Base-by-base conservation (phyloP, 2,888 invertebrate genomes). In the Phyto melanocephala region DNA sequence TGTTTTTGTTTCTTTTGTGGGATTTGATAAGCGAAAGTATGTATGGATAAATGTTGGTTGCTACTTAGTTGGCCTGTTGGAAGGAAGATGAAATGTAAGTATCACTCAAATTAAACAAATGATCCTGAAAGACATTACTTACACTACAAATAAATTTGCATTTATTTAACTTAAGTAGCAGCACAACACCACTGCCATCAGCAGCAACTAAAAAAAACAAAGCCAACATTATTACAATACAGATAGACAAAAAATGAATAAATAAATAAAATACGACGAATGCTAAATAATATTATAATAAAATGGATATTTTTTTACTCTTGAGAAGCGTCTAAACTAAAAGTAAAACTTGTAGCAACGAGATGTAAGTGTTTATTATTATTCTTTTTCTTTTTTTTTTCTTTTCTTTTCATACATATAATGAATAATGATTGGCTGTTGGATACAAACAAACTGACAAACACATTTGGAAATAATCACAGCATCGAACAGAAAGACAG, bases 101-200 rank as follows among this genome's bases (percentile, higher is more conserved):
- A 67, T 71, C 81, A 62, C 50, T 81, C 72, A 77, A 68, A 81
- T 63, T 72, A 72, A 81, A 74, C 72, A 81, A 81, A 81, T 68
- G 67, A 81, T 80, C 50, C 70, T 65, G 70, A 76, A 76, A 80
- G 70, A 75, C 80, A 80, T 80, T 70, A 74, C 50, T 78, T 74
- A 56, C 67, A 70, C 63, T 72, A 74, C 63, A 78, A 81, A 81
- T 81, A 74, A 74, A 81, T 81, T 78, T 78, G 78, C 74, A 81
- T 78, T 81, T 70, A 63, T 81, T 78, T 70, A 24, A 35, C 45
- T 78, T 63, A 74, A 74, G 68, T 68, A 68, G 68, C 50, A 52
- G 24, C 45, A 35, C 62, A 81, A 42, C 35, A 74, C 45, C 68
- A 54, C 15, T n/a, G n/a, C 45, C 22, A 22, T 35, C 63, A 63